Evolutionary conservation across 2,888 invertebrate genomes (phyloP).

Genomic region (Trichacis sp.): DNA sequence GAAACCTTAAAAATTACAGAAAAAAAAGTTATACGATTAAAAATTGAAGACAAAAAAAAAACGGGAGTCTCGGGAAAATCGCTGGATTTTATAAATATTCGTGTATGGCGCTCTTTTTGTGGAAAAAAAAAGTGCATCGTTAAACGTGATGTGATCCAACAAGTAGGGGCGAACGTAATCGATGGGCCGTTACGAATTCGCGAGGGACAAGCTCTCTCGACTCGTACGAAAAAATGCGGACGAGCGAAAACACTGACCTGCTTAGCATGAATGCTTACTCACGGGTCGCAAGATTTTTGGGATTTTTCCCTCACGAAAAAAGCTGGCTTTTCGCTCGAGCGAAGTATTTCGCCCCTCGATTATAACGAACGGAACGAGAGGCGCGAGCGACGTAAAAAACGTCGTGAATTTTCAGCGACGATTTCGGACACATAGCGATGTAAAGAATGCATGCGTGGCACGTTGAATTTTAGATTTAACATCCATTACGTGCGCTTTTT

Average conservation of each 20-base stretch:
- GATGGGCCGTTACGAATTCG: conserved; percentile 18
- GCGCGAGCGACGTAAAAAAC: no score
- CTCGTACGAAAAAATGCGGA: conserved; percentile 28
- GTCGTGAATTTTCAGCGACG: no score
- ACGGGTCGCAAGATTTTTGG: conserved; percentile 44
- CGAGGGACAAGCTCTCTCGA: conserved; percentile 32
- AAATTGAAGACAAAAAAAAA: no score
- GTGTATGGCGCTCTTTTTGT: conserved; percentile 47
- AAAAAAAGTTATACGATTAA: no score
- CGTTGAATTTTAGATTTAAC: conserved; percentile 57
- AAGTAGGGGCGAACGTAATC: conserved; percentile 27
- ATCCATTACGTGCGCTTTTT: conserved; percentile 38
- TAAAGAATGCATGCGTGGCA: conserved; percentile 55
- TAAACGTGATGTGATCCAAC: conserved; percentile 16
- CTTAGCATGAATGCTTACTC: conserved; percentile 57
- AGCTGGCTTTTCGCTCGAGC: background rate
- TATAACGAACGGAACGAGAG: no score
- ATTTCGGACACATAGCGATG: conserved; percentile 39
- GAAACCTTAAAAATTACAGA: no score
- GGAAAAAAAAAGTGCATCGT: conserved; percentile 18
- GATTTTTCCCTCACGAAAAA: background rate
- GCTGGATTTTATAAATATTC: no score
- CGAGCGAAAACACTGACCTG: conserved; percentile 41
- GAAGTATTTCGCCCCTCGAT: no score
- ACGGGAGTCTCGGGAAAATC: no score